Percentiles rank a stretch among this genome's conserved stretches.
Conservation (phyloP, 2,888 invertebrate species). For the Xanthorhoe designata region DNA sequence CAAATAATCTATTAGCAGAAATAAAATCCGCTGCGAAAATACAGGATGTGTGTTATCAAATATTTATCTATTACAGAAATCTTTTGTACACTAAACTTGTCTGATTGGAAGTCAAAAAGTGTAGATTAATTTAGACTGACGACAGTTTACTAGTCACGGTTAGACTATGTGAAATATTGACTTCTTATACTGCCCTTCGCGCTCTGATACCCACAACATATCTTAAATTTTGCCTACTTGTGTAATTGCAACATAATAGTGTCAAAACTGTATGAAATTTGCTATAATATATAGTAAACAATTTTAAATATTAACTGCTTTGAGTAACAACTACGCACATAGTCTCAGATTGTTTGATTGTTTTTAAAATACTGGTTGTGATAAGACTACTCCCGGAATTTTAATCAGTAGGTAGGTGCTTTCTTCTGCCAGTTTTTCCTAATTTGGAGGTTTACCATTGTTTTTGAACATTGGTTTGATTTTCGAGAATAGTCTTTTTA, state of each 20-base stretch:
- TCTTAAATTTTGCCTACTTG: not conserved
- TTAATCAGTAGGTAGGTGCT: not conserved
- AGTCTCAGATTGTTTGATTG: not conserved
- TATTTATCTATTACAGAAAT: too few relatives aligned
- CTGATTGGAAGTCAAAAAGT: too few relatives aligned
- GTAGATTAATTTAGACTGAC: too few relatives aligned
- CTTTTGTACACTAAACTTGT: too few relatives aligned
- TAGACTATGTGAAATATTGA: too few relatives aligned
- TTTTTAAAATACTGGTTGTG: not conserved
- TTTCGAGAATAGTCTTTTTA: not conserved
- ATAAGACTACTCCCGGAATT: not conserved
- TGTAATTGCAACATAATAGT: not conserved
- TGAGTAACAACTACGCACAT: not conserved
- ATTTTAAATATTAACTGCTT: not conserved
- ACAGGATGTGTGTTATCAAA: too few relatives aligned
- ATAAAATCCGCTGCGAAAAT: too few relatives aligned
- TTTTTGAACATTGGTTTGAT: not conserved
- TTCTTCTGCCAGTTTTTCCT: not conserved
- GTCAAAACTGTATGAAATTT: slow-evolving; percentile 2
- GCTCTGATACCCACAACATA: too few relatives aligned
- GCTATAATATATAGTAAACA: not conserved
- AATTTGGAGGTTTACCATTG: not conserved
- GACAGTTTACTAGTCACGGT: too few relatives aligned
- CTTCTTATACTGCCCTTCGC: too few relatives aligned
- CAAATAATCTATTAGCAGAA: too few relatives aligned